Evolutionary conservation across 2,888 invertebrate species (phyloP), one percentile per base, ranked within the genome.

Genomic region (Chalcis sispes): DNA sequence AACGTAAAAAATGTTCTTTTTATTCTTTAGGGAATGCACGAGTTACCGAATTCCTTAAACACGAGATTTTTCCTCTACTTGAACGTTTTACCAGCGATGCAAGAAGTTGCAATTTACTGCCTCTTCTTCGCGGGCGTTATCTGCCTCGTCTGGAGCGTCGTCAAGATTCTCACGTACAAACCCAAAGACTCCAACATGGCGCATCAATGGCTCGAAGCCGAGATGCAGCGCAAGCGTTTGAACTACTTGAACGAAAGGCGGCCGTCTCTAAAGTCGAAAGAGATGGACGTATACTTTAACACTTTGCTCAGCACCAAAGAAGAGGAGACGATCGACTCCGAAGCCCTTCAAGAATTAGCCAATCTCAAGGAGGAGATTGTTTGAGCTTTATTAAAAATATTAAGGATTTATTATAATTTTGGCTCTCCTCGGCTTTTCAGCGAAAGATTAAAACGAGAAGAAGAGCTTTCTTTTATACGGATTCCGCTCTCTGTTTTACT

Each of bases 51-150:
- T 1, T 85, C 87, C 0, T 86, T 96, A 81, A 90, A 91, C 72
- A 89, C 90, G 32, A 92, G 93, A 27, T 95, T 95, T 89, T 90
- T 91, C 78, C 87, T 96, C 13, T 95, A 96, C 86, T 88, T 96
- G 3, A 94, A 94, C 84, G 90, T 94, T 4, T 85, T 95, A 2
- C 95, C 96, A 0, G 82, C 91, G 0, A 90, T 92, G 0, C 93
- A 94, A 85, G 89, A 90, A 73, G 88, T 87, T 0, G 84, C 90
- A 0, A 92, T 91, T 88, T 93, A 93, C 83, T 62, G 90, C 0
- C 82, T 89, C 1, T 90, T 93, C 78, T 86, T 92, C 52, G 79
- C 90, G 0, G 91, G 92, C 0, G 90, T 90, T 0, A 80, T 90
- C 0, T 87, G 92, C 36, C 87, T 93, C 10, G 85, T 92, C 0